Base-by-base conservation (phyloP, 2,888 invertebrate species). In the Ypsolopha scabrella region DNA sequence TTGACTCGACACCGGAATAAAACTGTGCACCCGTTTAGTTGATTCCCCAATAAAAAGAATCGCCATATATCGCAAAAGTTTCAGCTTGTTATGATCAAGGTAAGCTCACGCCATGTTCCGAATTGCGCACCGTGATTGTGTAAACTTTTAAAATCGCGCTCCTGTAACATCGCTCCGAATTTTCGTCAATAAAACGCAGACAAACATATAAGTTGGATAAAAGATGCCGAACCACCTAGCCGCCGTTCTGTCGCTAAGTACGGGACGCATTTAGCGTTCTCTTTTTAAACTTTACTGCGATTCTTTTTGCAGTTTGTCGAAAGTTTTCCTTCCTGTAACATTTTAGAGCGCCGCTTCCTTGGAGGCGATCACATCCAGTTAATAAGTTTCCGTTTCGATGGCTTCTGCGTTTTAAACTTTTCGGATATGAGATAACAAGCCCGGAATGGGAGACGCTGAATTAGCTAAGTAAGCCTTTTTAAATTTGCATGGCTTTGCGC, bases 361-460 rank as follows among this genome's bases (percentile, higher is more conserved):
- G 74, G 69, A 46, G 71, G 75, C 81, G 81, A 83, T 86, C 86
- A 74, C 85, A 80, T 85, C 82, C 76, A 85, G 85, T 85, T 86
- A 86, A 86, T 86, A 86, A 85, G 86, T 86, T 86, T 75, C 75
- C 73, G 79, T 77, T 82, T 73, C 78, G 80, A 85, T 85, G 75
- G 85, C 81, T 79, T 70, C 73, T 77, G 74, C 80, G 76, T 85
- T 85, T 83, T 82, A 81, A 86, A 86, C 83, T 86, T 86, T 85
- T 85, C 75, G 85, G 85, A 82, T 83, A 80, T 80, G 78, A 85
- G 85, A 85, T 86, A 86, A 83, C 83, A 82, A 83, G 81, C 76
- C 80, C 75, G 77, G 80, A 78, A 79, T 80, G 72, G 73, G 72
- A 76, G 79, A 75, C 75, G 72, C 75, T 76, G 77, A 82, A 81